These are phyloP conservation scores for Bostrychus sinensis DNA, from an alignment of 2,113 vertebrate genomes.

Conservation along the genomic window DNA sequence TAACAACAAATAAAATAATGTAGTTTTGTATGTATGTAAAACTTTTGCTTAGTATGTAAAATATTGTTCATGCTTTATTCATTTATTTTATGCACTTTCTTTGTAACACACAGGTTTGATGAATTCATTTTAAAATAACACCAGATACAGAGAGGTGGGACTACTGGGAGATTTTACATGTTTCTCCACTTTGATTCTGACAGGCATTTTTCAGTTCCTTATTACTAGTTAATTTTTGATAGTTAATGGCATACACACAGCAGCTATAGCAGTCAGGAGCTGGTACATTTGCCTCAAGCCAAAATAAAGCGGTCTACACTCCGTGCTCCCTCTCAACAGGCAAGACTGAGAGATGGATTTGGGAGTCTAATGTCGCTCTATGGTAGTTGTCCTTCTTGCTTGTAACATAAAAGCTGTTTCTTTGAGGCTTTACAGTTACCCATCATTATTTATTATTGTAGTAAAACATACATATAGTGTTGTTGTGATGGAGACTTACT, in stretches of 20 bases:
- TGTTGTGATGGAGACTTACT: too few species aligned
- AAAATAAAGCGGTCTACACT: slow-evolving; percentile 22
- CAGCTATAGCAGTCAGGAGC: slow-evolving; percentile 13
- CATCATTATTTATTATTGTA: too few species aligned
- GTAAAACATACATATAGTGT: too few species aligned
- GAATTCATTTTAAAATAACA: background rate
- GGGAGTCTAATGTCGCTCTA: slow-evolving; percentile 1
- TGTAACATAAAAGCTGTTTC: too few species aligned
- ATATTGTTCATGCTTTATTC: too few species aligned
- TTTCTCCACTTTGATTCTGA: slow-evolving; percentile 18
- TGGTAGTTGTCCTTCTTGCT: background rate
- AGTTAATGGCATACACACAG: slow-evolving; percentile 21
- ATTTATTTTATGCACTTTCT: too few species aligned
- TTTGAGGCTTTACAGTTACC: too few species aligned
- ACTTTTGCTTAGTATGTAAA: too few species aligned
- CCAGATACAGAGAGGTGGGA: background rate
- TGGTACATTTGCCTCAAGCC: slow-evolving; percentile 24
- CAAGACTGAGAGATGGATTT: background rate
- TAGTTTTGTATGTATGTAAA: too few species aligned
- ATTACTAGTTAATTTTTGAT: slow-evolving; percentile 37
- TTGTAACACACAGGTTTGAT: background rate
- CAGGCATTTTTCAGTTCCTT: slow-evolving; percentile 29
- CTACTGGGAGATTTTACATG: background rate
- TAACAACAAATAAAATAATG: too few species aligned
- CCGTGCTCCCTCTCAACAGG: slow-evolving; percentile 15